Base-by-base conservation (phyloP, 2,888 invertebrate genomes). In the Agrotis segetum region DNA sequence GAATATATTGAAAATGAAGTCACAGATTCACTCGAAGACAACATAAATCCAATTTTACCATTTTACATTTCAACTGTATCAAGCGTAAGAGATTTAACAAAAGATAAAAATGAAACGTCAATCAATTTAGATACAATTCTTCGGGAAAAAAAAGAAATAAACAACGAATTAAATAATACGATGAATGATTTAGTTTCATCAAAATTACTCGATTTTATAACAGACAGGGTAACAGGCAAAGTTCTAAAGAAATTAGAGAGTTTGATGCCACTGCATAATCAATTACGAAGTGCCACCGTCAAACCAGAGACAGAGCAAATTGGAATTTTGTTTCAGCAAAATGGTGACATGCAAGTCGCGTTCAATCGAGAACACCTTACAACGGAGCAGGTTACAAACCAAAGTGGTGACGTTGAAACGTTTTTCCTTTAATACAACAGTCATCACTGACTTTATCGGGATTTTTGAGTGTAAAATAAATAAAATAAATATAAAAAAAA, bases 231-330 rank as follows among this genome's bases (percentile, higher is more conserved):
- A 0, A 74, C 74, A 2, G 60, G 34, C 0, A 7, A 61, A 9
- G 64, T 79, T 50, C 17, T 79, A 5, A 56, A 34, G n/a, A 77
- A 67, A 34, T 24, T 77, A 40, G 4, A 11, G 40, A 40, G 9
- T 40, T 40, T 40, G 9, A 40, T 11, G 40, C 34, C 34, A 1
- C 29, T 56, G 11, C 64, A 47, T 1, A 24, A 11, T 9, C 16
- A 34, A 6, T 16, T 1, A 7, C 2, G 19, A 4, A 7, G 4
- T 24, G 0, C 40, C 40, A 34, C 7, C 34, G 7, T 7, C 34
- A 24, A 55, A 5, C 24, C 46, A 1, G 13, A 60, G 1, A 55
- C 79, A 0, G 80, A 77, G 55, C 53, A 67, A 9, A 61, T 77
- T 5, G 74, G 49, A 0, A 77, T 77, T 3, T 3, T 67, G 9